Evolutionary conservation across 2,113 vertebrate species (phyloP), one percentile per base, ranked within the genome.

Genomic region (Neolamprologus variostigma): DNA sequence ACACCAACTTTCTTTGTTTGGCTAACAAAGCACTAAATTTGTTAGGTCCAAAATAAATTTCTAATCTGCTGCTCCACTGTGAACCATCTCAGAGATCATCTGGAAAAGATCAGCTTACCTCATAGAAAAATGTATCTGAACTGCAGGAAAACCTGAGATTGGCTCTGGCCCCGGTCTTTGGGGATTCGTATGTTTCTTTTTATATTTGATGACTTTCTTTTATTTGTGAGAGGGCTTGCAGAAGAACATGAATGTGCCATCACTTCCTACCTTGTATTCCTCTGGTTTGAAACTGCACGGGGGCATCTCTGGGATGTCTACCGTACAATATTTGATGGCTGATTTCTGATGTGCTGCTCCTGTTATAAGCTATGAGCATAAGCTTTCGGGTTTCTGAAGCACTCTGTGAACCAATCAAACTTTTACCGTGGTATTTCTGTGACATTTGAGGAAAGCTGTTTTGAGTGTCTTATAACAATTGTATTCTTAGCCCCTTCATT

Each of bases 241-340:
- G 40, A 26, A 14, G 8, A 31, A 13, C 5, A 17, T 11, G 66
- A 26, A 45, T 71, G 21, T 16, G 1, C 21, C 8, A 54, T 55
- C 31, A 13, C 4, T 23, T 79, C 45, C 78, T 96, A 98, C 98
- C 96, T 97, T 91, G 82, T 98, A 98, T 87, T 95, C 93, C 85
- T 97, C 94, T 42, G 98, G 98, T 59, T 89, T 93, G 91, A 98
- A 97, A 92, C 95, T 94, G 85, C 97, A 98, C 0, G 96, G 93
- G 16, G 98, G 97, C 98, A 99, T 98, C 87, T 93, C 92, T 57
- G 95, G 94, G 37, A 86, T 23, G 68, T 81, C 93, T 91, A 82
- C 21, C 81, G 54, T 9, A 35, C n/a, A 3, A 63, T 89, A 84
- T 91, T 96, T 94, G 86, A 93, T 85, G 55, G 90, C 73, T 8